These are phyloP conservation scores for Scomberomorus guttatus DNA, from an alignment of 2,797 vertebrate genomes.

Conservation along the genomic window DNA sequence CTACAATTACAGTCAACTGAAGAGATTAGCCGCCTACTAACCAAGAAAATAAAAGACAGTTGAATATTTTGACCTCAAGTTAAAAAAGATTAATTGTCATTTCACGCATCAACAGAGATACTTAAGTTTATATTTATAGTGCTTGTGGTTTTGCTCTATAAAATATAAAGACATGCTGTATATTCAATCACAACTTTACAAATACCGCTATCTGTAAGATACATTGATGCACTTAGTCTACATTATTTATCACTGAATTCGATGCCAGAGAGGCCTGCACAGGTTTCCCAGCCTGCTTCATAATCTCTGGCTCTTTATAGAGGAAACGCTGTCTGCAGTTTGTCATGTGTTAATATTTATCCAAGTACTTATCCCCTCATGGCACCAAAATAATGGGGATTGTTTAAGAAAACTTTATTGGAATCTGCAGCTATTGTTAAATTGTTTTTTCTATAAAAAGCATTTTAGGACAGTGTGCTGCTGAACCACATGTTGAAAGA, in stretches of 20 bases:
- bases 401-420: conserved; percentile 50
- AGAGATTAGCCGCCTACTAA: background rate
- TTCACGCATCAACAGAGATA: background rate
- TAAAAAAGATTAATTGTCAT: background rate
- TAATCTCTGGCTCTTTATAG: conserved; percentile 46
- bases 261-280: background rate
- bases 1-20: conserved; percentile 4
- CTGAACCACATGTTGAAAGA: conserved; percentile 45
- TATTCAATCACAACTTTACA: conserved; percentile 9
- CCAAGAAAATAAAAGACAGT: background rate
- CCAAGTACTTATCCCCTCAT: conserved; percentile 41
- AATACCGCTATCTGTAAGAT: conserved; percentile 12
- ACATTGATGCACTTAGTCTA: background rate
- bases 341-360: conserved; percentile 76
- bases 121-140: background rate
- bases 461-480: conserved; percentile 27
- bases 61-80: background rate
- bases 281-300: conserved; percentile 32
- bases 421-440: conserved; percentile 54
- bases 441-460: conserved; percentile 41
- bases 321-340: conserved; percentile 48
- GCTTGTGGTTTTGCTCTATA: background rate
- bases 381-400: conserved; percentile 50
- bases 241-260: conserved; percentile 24
- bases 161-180: background rate